Evolutionary conservation across 2,888 invertebrate species (phyloP).

Genomic region (Scaptomyza caliginosa): DNA sequence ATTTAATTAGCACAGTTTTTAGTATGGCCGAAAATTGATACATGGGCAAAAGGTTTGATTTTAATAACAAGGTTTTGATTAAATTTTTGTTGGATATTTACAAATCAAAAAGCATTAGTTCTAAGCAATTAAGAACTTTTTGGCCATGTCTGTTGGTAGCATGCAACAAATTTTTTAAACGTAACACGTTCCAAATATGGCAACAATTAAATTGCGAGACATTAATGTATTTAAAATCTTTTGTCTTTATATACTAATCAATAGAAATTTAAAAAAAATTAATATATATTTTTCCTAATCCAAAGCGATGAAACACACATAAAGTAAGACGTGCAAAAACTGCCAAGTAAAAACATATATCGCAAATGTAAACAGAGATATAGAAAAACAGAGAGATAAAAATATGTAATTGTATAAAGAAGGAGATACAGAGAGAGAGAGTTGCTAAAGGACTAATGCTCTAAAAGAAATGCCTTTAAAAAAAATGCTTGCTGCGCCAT

Average conservation of each 20-base stretch:
- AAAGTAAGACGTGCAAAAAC: constrained; percentile 47
- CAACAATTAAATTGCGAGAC: constrained; percentile 9
- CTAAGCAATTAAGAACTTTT: constrained; percentile 29
- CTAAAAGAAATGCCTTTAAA: constrained; percentile 58
- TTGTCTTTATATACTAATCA: constrained; percentile 1
- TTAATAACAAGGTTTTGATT: constrained; percentile 9
- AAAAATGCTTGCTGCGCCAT: constrained; percentile 63
- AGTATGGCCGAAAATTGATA: background rate
- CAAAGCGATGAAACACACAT: constrained; percentile 33
- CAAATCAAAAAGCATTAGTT: constrained; percentile 41
- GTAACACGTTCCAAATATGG: background rate
- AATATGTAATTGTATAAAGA: constrained; percentile 17
- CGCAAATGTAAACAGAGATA: constrained; percentile 26
- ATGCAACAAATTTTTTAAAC: constrained; percentile 43
- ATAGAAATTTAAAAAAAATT: background rate
- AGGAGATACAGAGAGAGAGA: constrained; percentile 10
- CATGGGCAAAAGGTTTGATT: background rate
- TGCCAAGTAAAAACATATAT: constrained; percentile 41
- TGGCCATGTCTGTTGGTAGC: constrained; percentile 16
- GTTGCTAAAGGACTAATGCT: constrained; percentile 47
- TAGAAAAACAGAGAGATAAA: constrained; percentile 25
- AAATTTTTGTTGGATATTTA: constrained; percentile 28
- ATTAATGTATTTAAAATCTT: background rate
- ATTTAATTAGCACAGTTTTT: constrained; percentile 59
- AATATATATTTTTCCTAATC: background rate